Evolutionary conservation across 1,140 invertebrate genomes (phyloP).

Genomic region (Nilaparvata lugens): DNA sequence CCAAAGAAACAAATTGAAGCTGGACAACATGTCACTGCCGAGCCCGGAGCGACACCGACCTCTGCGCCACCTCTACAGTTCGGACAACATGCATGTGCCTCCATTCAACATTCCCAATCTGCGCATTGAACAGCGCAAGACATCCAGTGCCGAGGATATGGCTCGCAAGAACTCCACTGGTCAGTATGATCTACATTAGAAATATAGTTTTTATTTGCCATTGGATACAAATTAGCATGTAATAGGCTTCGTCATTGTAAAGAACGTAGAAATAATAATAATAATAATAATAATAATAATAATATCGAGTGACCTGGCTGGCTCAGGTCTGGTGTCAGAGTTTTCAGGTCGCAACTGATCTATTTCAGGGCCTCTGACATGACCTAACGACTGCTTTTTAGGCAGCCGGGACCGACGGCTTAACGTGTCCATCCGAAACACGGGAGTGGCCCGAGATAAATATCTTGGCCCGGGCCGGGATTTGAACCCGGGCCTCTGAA

Average conservation of each 20-base stretch:
- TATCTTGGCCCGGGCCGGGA: too few relatives aligned
- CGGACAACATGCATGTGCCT: constrained; percentile 74
- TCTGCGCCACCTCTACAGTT: constrained; percentile 71
- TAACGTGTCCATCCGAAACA: too few relatives aligned
- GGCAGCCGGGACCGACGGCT: too few relatives aligned
- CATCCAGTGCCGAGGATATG: constrained; percentile 81
- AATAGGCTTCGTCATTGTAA: too few relatives aligned
- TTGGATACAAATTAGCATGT: not conserved
- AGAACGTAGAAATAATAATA: constrained; percentile 1
- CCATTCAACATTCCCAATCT: constrained; percentile 79
- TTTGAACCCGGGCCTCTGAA: too few relatives aligned
- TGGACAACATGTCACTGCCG: constrained; percentile 64
- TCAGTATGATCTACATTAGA: constrained; percentile 26
- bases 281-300: too few relatives aligned
- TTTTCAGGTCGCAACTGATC: too few relatives aligned
- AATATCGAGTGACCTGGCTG: too few relatives aligned
- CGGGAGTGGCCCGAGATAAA: too few relatives aligned
- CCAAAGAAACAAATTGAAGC: constrained; percentile 72
- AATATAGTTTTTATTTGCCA: not conserved
- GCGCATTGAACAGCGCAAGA: constrained; percentile 73
- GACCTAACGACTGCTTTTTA: too few relatives aligned
- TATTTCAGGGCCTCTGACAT: too few relatives aligned
- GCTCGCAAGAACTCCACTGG: constrained; percentile 71
- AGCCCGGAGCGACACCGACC: constrained; percentile 66
- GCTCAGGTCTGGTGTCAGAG: too few relatives aligned